These are phyloP conservation scores for Drymonia ruficornis DNA, from an alignment of 2,888 invertebrate genomes.

Conservation along the genomic window DNA sequence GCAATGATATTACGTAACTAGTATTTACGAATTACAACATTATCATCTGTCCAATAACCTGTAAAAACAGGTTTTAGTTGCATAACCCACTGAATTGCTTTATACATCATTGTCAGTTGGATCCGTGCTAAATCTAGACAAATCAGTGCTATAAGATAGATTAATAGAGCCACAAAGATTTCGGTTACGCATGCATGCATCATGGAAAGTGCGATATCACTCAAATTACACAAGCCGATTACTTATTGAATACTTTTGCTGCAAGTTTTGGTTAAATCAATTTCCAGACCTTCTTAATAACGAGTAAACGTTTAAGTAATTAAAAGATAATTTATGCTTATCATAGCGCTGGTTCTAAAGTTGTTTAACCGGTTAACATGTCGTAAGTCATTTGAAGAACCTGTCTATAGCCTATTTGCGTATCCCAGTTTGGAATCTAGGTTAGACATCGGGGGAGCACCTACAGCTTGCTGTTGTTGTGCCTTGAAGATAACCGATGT, in stretches of 20 bases:
- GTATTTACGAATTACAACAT: slow-evolving; percentile 30
- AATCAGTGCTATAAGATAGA: neutral
- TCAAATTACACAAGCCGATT: neutral
- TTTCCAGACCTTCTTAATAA: no score
- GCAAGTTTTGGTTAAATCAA: no score
- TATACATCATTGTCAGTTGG: neutral
- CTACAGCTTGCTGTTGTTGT: neutral
- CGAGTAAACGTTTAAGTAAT: no score
- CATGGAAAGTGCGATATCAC: neutral
- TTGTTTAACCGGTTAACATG: no score
- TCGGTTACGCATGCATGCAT: neutral
- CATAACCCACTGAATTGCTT: neutral
- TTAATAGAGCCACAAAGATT: neutral
- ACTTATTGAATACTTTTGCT: neutral
- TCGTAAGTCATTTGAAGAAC: neutral
- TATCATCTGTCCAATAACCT: slow-evolving; percentile 7
- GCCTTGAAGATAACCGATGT: slow-evolving; percentile 1
- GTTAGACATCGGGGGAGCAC: neutral
- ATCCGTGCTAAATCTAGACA: neutral
- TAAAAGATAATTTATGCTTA: no score
- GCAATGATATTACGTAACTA: slow-evolving; percentile 24
- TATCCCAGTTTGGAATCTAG: neutral
- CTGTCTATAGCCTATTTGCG: neutral
- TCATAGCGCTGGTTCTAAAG: no score
- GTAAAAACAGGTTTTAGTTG: neutral